Base-by-base conservation (phyloP, 1,140 invertebrate genomes). In the Stegodyphus mimosarum region DNA sequence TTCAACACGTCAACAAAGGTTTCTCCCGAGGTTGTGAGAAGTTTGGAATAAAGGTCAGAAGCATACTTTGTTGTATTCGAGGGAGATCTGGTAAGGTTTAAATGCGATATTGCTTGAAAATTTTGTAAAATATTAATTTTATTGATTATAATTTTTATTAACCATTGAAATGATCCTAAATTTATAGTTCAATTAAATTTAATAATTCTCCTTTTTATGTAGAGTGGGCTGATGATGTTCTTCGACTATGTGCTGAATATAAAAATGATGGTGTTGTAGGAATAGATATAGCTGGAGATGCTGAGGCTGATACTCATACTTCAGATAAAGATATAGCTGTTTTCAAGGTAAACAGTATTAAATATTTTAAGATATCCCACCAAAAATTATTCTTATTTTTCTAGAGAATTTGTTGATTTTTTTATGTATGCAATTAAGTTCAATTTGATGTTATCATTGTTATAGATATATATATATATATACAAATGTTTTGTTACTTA, bases 51-150 rank as follows among this genome's bases (percentile, higher is more conserved):
- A 92, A 90, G 64, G 91, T 90, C 15, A 89, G 91, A 72, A 88
- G 90, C 17, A 92, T 93, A 84, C 88, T 92, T 15, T 92, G 90
- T 86, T 91, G 91, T 77, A 91, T 92, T 84, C 87, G 90, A 17
- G 89, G 90, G 48, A 86, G 84, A 15, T 89, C 91, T 79, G 89
- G 91, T 91, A 84, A 77, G 88, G 17, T 48, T 69, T 17, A 33
- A 33, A 33, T 15, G 3, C 33, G 33, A 33, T 33, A 33, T 33
- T 33, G 1, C 33, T 33, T 33, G 33, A 33, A 33, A 33, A 33
- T 33, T 33, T 33, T 33, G 33, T 33, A 3, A 33, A 33, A 3
- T 33, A 33, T 33, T 33, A 33, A 33, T 33, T 33, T 33, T 33
- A 33, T 33, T 33, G 3, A 33, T 33, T 33, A 33, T 33, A 1